A percentile compares a stretch with the other conserved stretches of the same genome.
phyloP scores from a whole-genome alignment of 2,797 vertebrate genomes.

The Sternotherus odoratus region DNA sequence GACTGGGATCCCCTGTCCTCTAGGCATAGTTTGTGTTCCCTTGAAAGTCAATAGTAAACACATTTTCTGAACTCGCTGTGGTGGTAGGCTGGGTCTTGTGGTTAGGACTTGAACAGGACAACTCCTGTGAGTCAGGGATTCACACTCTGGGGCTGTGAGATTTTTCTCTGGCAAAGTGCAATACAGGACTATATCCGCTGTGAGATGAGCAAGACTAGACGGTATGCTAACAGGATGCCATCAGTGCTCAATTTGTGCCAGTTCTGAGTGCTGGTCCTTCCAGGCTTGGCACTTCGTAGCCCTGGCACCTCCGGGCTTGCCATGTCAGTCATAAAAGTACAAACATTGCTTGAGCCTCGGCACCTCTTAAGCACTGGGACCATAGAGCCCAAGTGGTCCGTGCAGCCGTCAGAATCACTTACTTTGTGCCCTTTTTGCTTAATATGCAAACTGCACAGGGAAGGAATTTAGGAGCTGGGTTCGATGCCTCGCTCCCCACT shows the following conservation, averaged over 20 bases:
- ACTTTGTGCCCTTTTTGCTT: background rate
- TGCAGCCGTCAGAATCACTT: background rate
- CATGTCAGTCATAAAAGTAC: too few species aligned
- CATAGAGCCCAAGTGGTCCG: too few species aligned
- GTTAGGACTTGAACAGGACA: background rate
- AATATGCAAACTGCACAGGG: background rate
- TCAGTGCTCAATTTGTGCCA: background rate
- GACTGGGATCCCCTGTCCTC: background rate
- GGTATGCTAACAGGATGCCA: too few species aligned
- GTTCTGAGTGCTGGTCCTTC: background rate
- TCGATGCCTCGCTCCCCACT: background rate
- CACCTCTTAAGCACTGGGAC: too few species aligned
- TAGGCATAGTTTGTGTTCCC: background rate
- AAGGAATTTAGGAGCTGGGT: background rate
- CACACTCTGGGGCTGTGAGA: background rate
- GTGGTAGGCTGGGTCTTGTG: background rate
- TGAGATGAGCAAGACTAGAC: too few species aligned
- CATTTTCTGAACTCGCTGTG: background rate
- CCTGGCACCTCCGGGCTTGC: too few species aligned
- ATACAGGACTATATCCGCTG: too few species aligned
- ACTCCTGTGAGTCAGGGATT: background rate
- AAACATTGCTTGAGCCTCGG: too few species aligned
- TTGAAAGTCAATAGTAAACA: background rate
- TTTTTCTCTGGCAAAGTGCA: background rate
- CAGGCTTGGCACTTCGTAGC: too few species aligned